A percentile compares a stretch with the other conserved stretches of the same genome.
Evolutionary conservation across 2,113 vertebrate species (phyloP).

Genomic region (Albula glossodonta): DNA sequence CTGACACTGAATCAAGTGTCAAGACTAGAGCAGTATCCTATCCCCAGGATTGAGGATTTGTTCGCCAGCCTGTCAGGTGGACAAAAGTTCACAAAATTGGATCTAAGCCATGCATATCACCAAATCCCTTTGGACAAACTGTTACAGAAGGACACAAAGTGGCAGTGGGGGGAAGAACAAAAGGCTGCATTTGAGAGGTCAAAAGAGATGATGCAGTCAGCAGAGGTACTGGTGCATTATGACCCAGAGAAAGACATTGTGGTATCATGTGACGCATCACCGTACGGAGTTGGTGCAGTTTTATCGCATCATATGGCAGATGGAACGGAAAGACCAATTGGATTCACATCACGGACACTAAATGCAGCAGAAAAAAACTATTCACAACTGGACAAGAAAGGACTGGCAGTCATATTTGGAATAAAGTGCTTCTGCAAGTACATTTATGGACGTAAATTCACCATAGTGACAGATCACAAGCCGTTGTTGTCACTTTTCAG

Average conservation of each 20-base stretch:
- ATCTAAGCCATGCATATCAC: too few relatives aligned
- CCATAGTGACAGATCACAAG: not conserved
- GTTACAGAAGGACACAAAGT: too few relatives aligned
- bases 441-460: not conserved
- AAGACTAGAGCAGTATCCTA: conserved; percentile 21
- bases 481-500: not conserved
- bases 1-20: conserved; percentile 18
- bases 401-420: not conserved
- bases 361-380: not conserved
- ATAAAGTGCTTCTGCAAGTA: not conserved
- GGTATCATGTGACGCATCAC: not conserved
- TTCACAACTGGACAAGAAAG: not conserved
- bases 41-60: conserved; percentile 18
- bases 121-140: too few relatives aligned
- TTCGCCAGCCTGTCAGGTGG: not conserved
- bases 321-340: not conserved
- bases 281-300: not conserved
- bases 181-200: too few relatives aligned
- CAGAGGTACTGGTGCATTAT: conserved; percentile 30
- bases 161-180: too few relatives aligned
- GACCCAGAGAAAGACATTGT: not conserved
- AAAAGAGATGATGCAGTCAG: too few relatives aligned
- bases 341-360: not conserved
- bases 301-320: not conserved
- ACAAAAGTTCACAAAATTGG: too few relatives aligned